phyloP scores from a whole-genome alignment of 2,113 vertebrate genomes.

The Tupaia chinensis region DNA sequence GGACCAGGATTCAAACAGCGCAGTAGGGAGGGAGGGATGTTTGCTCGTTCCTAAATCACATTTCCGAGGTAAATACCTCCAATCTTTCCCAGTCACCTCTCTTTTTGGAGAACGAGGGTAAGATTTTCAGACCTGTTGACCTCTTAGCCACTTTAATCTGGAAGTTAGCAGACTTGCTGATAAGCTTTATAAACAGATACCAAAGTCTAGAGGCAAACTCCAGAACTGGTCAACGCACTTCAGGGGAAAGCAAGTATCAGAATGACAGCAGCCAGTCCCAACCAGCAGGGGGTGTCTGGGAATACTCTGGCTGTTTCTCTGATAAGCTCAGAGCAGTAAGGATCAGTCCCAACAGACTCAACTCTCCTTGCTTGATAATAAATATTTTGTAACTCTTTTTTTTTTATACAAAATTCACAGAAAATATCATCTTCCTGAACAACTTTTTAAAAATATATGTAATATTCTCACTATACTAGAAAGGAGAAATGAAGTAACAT shows the following conservation, averaged over 20 bases:
- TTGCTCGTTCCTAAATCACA: neutral
- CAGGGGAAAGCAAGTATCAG: neutral
- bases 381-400: constrained; percentile 1
- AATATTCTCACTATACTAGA: constrained; percentile 9
- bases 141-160: neutral
- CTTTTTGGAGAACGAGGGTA: neutral
- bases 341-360: neutral
- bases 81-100: neutral
- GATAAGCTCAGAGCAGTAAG: too few species aligned
- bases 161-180: neutral
- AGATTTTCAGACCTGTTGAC: neutral
- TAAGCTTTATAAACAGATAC: neutral
- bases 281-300: neutral
- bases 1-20: too few species aligned
- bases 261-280: neutral
- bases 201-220: neutral
- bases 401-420: constrained; percentile 18
- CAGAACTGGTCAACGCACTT: neutral
- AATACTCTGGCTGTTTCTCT: neutral
- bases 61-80: neutral
- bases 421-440: neutral
- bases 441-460: neutral
- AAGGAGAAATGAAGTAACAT: neutral
- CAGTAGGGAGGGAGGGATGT: neutral
- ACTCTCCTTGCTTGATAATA: neutral